Evolutionary conservation across 2,113 vertebrate genomes (phyloP).

Genomic region (Hypomesus transpacificus): DNA sequence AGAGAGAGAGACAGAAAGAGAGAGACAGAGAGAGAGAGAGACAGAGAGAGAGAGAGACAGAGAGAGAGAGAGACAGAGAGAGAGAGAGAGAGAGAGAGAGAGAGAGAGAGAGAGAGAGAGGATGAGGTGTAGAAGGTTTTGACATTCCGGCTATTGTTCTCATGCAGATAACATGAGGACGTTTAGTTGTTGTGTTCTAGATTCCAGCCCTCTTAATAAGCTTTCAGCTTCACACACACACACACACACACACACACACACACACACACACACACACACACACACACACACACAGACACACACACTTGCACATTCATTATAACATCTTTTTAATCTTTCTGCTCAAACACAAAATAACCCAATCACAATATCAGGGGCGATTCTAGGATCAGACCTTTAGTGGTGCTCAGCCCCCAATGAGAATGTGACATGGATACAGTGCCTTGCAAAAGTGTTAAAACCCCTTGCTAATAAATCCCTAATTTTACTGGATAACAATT

Average conservation of each 20-base stretch:
- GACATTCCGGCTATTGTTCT: neutral
- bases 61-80: no score
- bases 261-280: neutral
- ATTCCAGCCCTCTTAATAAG: neutral
- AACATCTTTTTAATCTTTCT: neutral
- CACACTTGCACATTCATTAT: neutral
- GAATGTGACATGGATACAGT: no score
- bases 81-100: no score
- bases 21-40: no score
- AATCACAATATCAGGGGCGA: neutral
- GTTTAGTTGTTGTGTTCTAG: neutral
- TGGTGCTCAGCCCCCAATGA: no score
- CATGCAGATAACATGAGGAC: neutral
- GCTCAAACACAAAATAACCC: neutral
- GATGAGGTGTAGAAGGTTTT: neutral
- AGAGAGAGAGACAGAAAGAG: no score
- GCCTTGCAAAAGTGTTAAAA: no score
- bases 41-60: neutral
- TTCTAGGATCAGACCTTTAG: no score
- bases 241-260: neutral
- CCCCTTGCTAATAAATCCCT: no score
- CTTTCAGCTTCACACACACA: neutral
- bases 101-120: no score
- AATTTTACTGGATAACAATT: no score
- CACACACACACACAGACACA: neutral